Evolutionary conservation across 2,113 vertebrate species (phyloP).

Genomic region (Elanus axillaris): DNA sequence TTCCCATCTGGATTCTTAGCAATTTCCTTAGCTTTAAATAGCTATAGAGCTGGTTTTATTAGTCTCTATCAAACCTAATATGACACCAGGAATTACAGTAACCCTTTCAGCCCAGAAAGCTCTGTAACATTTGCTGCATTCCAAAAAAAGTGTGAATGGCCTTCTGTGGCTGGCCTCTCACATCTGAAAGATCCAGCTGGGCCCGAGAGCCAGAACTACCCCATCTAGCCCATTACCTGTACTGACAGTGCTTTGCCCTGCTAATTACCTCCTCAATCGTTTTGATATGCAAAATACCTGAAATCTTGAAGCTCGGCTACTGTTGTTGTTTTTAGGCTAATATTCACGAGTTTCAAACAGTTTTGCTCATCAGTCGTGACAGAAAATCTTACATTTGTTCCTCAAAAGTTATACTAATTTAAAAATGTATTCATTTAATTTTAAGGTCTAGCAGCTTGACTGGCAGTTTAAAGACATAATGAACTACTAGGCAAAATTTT

Average conservation of each 20-base stretch:
- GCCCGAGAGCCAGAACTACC: background rate
- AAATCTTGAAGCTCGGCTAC: background rate
- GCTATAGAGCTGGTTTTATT: background rate
- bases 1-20: background rate
- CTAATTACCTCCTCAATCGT: background rate
- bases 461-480: background rate
- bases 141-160: background rate
- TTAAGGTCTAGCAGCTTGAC: background rate
- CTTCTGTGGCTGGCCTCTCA: background rate
- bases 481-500: background rate
- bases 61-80: background rate
- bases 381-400: background rate
- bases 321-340: background rate
- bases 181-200: background rate
- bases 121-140: background rate
- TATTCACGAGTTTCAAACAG: background rate
- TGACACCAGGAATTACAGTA: background rate
- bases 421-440: background rate
- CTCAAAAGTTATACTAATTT: background rate
- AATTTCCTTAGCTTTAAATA: background rate
- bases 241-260: background rate
- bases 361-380: background rate
- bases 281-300: background rate
- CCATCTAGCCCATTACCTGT: background rate
- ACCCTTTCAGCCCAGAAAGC: background rate